Percentiles rank a stretch among this genome's conserved stretches.
Conservation (phyloP, 2,113 vertebrate species). For the Parus major region DNA sequence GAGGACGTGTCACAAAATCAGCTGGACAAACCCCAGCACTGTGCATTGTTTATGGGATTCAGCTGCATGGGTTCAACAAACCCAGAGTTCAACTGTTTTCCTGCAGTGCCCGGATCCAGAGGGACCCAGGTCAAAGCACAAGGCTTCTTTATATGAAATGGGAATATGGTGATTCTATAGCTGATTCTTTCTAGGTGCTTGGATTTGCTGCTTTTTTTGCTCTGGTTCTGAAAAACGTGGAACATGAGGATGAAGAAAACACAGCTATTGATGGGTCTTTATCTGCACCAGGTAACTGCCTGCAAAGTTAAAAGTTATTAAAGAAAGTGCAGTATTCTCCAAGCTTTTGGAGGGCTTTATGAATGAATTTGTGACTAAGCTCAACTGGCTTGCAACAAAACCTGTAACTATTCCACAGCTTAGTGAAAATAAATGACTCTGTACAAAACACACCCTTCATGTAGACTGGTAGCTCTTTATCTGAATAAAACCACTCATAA, state of each 20-base stretch:
- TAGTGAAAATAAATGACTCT: neutral
- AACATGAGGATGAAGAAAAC: conserved; percentile 84
- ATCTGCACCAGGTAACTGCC: conserved; percentile 64
- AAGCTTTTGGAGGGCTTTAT: neutral
- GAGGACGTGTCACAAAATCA: neutral
- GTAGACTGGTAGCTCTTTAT: neutral
- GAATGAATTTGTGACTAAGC: neutral
- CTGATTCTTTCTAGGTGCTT: conserved; percentile 80
- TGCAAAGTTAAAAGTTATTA: neutral
- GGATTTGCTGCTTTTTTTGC: conserved; percentile 96
- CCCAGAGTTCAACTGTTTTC: neutral
- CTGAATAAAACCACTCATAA: neutral
- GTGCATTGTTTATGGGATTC: neutral
- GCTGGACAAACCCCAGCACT: neutral
- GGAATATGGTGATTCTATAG: neutral
- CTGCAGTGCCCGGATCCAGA: neutral
- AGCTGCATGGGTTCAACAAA: neutral
- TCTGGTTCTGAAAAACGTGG: conserved; percentile 88
- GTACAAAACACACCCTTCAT: neutral
- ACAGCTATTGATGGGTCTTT: conserved; percentile 34
- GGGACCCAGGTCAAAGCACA: neutral
- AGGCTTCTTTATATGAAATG: neutral
- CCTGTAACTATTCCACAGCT: neutral
- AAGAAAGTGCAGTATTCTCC: neutral
- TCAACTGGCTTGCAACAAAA: neutral